Evolutionary conservation across 2,797 vertebrate genomes (phyloP), one percentile per base, ranked within the genome.

Genomic region (Phalloptychus januarius): DNA sequence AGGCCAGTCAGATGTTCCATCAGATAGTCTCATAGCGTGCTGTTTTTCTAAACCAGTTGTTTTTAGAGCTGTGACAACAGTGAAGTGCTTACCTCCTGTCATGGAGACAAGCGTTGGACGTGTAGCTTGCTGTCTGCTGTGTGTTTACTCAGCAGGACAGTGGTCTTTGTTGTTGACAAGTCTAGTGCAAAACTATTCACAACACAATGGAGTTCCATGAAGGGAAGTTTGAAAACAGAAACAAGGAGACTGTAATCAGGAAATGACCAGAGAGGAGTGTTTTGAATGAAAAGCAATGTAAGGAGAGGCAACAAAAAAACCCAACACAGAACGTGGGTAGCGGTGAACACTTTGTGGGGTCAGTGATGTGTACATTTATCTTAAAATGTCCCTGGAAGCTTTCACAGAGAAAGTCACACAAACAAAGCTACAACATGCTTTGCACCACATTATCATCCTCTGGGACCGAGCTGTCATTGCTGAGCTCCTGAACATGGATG

Each of bases 121-220:
- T 82, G 80, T 84, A 86, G 81, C 81, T 88, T 79, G 50, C 79
- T 42, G 77, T 93, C 88, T 86, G 81, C 83, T 79, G 48, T 77
- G 76, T 81, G 80, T 82, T 79, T 81, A 83, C 85, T 86, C 82
- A 86, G 76, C 72, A n/a, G 81, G 85, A 87, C 84, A 77, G 72
- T 71, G 77, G 78, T 65, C 85, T 91, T 93, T 93, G 91, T 93
- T 78, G 82, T 87, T 72, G 86, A 85, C 85, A 88, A 89, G 85
- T 93, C 92, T 89, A 87, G 86, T 90, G 92, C 92, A 91, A 92
- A 87, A 82, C 85, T 85, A 89, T 93, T 91, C 86, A 93, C 79
- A 81, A 86, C 78, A 81, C 81, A 80, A 88, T 71, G 65, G 79
- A 71, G 81, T 70, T 69, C 74, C 71, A n/a, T 52, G 46, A 52